Base-by-base conservation (phyloP, 2,888 invertebrate species). In the Polydrusus tereticollis region DNA sequence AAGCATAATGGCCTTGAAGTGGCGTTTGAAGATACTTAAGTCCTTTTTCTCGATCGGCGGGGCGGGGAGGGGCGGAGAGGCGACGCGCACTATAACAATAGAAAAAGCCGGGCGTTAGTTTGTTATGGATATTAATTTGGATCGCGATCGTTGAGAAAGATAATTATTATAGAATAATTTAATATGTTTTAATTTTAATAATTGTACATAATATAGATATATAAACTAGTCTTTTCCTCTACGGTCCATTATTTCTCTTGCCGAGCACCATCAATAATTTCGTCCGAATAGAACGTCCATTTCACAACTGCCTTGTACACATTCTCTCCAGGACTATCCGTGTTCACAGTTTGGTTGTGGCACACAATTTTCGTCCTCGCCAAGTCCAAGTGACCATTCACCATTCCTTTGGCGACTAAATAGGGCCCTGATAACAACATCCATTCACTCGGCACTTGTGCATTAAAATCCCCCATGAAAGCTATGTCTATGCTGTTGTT, bases 281-380 rank as follows among this genome's bases (percentile, higher is more conserved):
- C n/a, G n/a, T n/a, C n/a, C n/a, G 71, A 71, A 62, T 75, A 88
- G 77, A 87, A 87, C 60, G 89, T 76, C 4, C 1, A 41, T 16
- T 2, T 41, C 16, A n/a, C 2, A 2, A 89, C 86, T 77, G 86
- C 84, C 20, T 82, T 81, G 63, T 85, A 87, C 0, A 89, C 83
- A 78, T 86, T 83, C 12, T 75, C 75, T 0, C 89, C 89, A 1
- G 89, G 89, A 81, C 89, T 89, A 33, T 80, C 78, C 0, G 87
- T 86, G 0, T 73, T 47, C 36, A 20, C 60, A 0, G 88, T 88
- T 81, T 89, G 88, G 80, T 87, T 87, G 76, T 88, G 88, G 29
- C 86, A 86, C 26, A 89, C 85, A 58, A 89, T 76, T 74, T 83
- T 85, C 77, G 88, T 88, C 74, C 14, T 4, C 0, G 14, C 10